phyloP scores from a whole-genome alignment of 2,113 vertebrate genomes.

The Tetrax tetrax region DNA sequence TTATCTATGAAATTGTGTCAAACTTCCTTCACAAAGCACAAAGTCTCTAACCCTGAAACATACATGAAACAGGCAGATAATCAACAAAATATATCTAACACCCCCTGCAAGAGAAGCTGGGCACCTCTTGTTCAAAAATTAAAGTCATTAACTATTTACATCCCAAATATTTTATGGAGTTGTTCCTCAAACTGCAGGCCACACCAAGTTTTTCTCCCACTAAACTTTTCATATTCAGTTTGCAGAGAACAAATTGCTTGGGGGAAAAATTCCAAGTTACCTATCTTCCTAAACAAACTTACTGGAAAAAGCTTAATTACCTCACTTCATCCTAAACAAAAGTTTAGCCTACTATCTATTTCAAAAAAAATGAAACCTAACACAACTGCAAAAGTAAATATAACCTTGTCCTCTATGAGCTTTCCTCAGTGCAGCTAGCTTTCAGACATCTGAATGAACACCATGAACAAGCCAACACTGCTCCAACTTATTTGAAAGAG shows the following conservation, averaged over 20 bases:
- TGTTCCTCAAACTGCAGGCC: neutral
- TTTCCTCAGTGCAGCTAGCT: neutral
- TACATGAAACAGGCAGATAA: neutral
- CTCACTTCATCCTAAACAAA: neutral
- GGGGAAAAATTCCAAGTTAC: neutral
- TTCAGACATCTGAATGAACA: neutral
- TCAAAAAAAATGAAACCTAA: neutral
- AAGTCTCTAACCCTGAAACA: neutral
- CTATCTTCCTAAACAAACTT: neutral
- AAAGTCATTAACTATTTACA: neutral
- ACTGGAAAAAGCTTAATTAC: neutral
- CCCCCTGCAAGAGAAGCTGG: neutral
- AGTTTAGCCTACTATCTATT: neutral
- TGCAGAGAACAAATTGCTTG: neutral
- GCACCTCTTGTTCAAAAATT: neutral
- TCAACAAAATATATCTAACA: neutral
- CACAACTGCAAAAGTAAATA: neutral
- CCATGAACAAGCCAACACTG: neutral
- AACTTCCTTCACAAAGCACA: neutral
- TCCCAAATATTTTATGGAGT: neutral
- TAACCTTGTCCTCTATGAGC: neutral
- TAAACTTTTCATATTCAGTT: neutral
- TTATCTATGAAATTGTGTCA: neutral
- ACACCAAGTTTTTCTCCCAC: accelerated
- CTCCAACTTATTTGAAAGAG: neutral